phyloP scores from a whole-genome alignment of 2,113 vertebrate species.

The Erythrocebus patas region DNA sequence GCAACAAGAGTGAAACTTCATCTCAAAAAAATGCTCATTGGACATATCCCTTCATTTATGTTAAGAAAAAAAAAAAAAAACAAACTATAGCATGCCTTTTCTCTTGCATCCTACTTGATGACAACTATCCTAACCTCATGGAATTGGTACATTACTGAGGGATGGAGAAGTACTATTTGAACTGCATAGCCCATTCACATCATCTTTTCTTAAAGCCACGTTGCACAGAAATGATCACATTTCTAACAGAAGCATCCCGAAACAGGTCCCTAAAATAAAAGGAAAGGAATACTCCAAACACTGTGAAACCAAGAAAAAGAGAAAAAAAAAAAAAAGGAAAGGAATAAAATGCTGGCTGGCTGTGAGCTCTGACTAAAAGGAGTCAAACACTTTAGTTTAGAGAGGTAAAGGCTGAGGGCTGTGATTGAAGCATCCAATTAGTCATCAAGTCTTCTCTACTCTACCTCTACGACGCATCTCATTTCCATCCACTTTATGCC shows the following conservation, averaged over 20 bases:
- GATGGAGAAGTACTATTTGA: not conserved
- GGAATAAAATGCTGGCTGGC: not conserved
- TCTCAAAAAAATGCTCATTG: not conserved
- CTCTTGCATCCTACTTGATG: not conserved
- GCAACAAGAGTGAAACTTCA: no score
- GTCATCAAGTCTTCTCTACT: not conserved
- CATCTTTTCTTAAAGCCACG: not conserved
- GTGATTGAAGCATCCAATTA: constrained; percentile 17
- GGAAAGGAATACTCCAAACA: not conserved
- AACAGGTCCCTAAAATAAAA: constrained; percentile 46
- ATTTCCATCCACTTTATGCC: not conserved
- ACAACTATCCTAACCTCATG: not conserved
- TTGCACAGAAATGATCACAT: not conserved
- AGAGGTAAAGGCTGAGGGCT: constrained; percentile 1
- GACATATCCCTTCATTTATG: not conserved
- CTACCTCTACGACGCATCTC: not conserved
- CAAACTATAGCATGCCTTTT: not conserved
- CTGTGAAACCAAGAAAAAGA: not conserved
- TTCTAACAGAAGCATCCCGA: constrained; percentile 11
- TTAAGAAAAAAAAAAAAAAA: not conserved
- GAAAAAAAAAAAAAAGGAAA: not conserved
- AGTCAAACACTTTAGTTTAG: not conserved
- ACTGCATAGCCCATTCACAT: constrained; percentile 4
- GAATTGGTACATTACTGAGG: not conserved
- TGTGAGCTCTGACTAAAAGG: not conserved